Base-by-base conservation (phyloP, 2,113 vertebrate species). In the Furnarius figulus region DNA sequence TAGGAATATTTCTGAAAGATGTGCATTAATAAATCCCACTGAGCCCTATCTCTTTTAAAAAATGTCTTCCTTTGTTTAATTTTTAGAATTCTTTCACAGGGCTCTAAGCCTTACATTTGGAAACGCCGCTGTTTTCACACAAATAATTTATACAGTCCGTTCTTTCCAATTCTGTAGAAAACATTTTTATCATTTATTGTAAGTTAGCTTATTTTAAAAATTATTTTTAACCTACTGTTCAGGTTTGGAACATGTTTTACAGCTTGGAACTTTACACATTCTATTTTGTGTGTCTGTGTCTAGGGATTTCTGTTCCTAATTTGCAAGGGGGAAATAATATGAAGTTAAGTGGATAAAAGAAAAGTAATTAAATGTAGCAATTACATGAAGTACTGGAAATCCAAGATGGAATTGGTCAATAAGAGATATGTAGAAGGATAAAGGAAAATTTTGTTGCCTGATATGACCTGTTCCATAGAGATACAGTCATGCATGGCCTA, bases 11-110 rank as follows among this genome's bases (percentile, higher is more conserved):
- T 97, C 96, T 94, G 94, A 89, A 98, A 98, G 98, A 99, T 98
- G 97, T 98, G 98, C 98, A 99, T 99, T 99, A 99, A 99, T 99
- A 99, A 99, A 99, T 99, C 99, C 99, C 99, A 98, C 93, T 84
- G 99, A 99, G 99, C 99, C 99, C 97, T 98, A 97, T 97, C 96
- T 97, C 98, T 98, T 99, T 98, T 99, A 98, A 98, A 98, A 98
- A 97, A 98, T 98, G 97, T 98, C 98, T 98, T 97, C 98, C 98
- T 98, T 98, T 98, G 98, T 98, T 99, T 99, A 98, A 98, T 98
- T 98, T 99, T 98, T 97, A 98, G 98, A 98, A 97, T 98, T 98
- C 98, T 98, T 99, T 97, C 88, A 87, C 97, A 97, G 96, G 96
- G 97, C 98, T 98, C 96, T 97, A 98, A 98, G 98, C 98, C 98